Percentiles rank a stretch among this genome's conserved stretches.
phyloP scores from a whole-genome alignment of 2,888 invertebrate species.

The Pterobdella sp. region DNA sequence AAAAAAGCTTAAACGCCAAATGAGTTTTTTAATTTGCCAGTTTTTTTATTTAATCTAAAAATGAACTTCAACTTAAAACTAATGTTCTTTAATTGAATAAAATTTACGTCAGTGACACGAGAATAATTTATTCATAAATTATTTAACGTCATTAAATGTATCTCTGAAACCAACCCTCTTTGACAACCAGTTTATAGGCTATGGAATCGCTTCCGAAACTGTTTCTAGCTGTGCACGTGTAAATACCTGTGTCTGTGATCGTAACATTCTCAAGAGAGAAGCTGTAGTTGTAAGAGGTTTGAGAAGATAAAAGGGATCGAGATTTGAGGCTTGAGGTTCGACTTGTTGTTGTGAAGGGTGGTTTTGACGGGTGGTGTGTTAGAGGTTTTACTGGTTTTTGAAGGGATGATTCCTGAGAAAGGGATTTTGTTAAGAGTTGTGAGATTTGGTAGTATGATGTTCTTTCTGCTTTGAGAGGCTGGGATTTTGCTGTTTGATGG shows the following conservation, averaged over 20 bases:
- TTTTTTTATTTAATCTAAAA: too few relatives aligned
- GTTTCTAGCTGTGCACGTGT: constrained; percentile 89
- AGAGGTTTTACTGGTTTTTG: not conserved
- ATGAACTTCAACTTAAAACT: too few relatives aligned
- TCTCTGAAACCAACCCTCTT: too few relatives aligned
- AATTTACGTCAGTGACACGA: too few relatives aligned
- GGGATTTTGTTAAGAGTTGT: not conserved
- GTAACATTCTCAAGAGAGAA: constrained; percentile 72
- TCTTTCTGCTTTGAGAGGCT: constrained; percentile 52
- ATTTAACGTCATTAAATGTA: too few relatives aligned
- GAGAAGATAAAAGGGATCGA: not conserved
- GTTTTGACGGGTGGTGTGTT: not conserved
- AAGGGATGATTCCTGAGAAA: not conserved
- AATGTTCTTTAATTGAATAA: too few relatives aligned
- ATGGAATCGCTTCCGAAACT: constrained; percentile 91
- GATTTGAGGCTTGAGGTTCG: constrained; percentile 64
- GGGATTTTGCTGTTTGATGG: not conserved
- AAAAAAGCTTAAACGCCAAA: too few relatives aligned
- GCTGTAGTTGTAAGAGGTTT: constrained; percentile 32
- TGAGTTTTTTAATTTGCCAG: too few relatives aligned
- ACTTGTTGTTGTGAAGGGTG: constrained; percentile 1
- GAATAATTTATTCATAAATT: too few relatives aligned
- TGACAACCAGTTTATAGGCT: constrained; percentile 88
- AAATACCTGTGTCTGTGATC: constrained; percentile 89
- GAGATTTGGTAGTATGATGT: not conserved